A percentile compares a stretch with the other conserved stretches of the same genome.
phyloP scores from a whole-genome alignment of 2,113 vertebrate genomes.

The Onychorhynchus coronatus region DNA sequence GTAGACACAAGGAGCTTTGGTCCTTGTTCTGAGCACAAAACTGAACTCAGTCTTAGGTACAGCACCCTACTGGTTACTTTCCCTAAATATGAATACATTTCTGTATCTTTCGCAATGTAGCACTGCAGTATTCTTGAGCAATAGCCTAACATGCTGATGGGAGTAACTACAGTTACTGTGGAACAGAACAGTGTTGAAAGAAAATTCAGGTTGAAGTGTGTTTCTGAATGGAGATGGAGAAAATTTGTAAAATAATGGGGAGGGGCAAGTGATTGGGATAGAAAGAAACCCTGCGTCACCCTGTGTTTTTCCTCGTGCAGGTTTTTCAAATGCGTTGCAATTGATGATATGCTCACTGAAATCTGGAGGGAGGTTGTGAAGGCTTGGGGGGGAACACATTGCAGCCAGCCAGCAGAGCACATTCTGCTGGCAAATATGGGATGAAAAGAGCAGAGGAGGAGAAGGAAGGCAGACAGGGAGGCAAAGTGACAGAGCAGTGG shows the following conservation, averaged over 20 bases:
- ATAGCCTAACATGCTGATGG: neutral
- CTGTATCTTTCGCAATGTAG: neutral
- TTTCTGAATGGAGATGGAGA: conserved; percentile 18
- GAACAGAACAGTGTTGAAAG: neutral
- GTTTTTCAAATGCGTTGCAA: conserved; percentile 56
- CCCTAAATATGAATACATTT: neutral
- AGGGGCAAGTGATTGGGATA: conserved; percentile 22
- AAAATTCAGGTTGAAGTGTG: neutral
- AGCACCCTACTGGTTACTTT: neutral
- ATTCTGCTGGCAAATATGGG: conserved; percentile 61
- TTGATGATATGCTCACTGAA: conserved; percentile 59
- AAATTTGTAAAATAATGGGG: conserved; percentile 39
- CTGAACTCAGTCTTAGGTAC: neutral
- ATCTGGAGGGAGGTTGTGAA: conserved; percentile 33
- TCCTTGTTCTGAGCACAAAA: neutral
- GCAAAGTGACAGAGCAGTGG: conserved; percentile 39
- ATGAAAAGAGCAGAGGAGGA: conserved; percentile 52
- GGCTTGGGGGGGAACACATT: neutral
- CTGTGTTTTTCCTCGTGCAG: conserved; percentile 45
- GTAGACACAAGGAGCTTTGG: neutral
- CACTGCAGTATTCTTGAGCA: conserved; percentile 2
- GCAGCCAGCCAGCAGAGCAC: conserved; percentile 60
- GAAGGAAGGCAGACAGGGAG: conserved; percentile 46
- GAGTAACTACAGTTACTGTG: neutral
- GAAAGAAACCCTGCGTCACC: conserved; percentile 39